Evolutionary conservation across 2,888 invertebrate species (phyloP), one percentile per base, ranked within the genome.

Genomic region (Tetheella fluctuosa): DNA sequence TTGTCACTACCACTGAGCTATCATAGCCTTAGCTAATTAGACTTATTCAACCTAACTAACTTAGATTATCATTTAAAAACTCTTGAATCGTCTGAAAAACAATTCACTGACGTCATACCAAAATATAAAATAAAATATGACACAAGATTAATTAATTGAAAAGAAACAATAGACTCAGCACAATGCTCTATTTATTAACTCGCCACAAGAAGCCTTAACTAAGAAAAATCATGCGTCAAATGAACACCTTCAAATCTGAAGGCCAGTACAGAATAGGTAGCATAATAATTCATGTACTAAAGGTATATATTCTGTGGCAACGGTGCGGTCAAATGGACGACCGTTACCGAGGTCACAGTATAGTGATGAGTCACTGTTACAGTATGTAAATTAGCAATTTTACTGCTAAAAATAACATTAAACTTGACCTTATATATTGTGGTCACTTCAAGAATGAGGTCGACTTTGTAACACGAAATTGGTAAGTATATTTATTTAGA

Each of bases 191-290:
- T 48, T 48, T 48, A 13, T 20, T 42, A n/a, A 6, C n/a, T 20
- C 20, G 2, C 20, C 48, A 20, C 8, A 17, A 48, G 48, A 48
- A 48, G 48, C 17, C 20, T 48, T 17, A 20, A 20, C 20, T 10
- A 48, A 48, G 48, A 48, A 48, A 48, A 20, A 48, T 48, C 20
- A 20, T 48, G 20, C 48, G 48, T 48, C 48, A 48, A 48, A 48
- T 20, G 20, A 48, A 48, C 48, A 48, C 48, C 48, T 48, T 48
- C 48, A 20, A 48, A 20, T 7, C 7, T 20, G 48, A 48, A 48
- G 48, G 48, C 48, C 48, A 10, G n/a, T n/a, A 39, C n/a, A 48
- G 48, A 48, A 48, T 20, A 20, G 48, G 20, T 20, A 48, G 48
- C 20, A 7, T 17, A 42, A 48, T 48, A 48, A 48, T 48, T 13